Conservation (phyloP, 2,113 vertebrate genomes). For the Ptilorrhoa leucosticta region DNA sequence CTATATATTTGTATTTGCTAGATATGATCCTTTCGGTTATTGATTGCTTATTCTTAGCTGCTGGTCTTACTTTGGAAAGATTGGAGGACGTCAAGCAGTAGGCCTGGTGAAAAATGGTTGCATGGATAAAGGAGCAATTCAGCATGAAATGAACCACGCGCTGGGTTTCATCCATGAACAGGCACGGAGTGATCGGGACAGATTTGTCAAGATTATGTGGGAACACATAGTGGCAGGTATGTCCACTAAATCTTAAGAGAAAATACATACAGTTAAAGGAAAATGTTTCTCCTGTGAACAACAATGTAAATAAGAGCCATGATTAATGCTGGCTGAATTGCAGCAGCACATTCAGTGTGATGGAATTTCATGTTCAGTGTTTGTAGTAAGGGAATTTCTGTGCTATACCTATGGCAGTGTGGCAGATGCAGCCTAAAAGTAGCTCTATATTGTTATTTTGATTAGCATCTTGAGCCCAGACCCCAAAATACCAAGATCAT, state of each 20-base stretch:
- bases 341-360: background rate
- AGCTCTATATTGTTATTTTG: background rate
- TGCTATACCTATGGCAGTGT: background rate
- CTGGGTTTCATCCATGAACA: slow-evolving; percentile 78
- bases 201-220: slow-evolving; percentile 66
- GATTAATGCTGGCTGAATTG: background rate
- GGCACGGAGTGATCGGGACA: slow-evolving; percentile 69
- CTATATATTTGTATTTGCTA: background rate
- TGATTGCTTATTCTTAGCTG: slow-evolving; percentile 58
- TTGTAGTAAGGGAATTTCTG: background rate
- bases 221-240: slow-evolving; percentile 68
- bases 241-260: background rate
- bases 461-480: background rate
- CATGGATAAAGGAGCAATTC: slow-evolving; percentile 64
- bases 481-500: background rate
- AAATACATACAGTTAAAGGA: background rate
- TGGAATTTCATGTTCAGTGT: background rate
- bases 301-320: background rate
- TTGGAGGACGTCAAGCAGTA: slow-evolving; percentile 46
- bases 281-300: background rate
- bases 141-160: slow-evolving; percentile 74
- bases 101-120: slow-evolving; percentile 62
- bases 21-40: background rate
- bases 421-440: background rate
- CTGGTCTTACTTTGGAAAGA: slow-evolving; percentile 70